These are phyloP conservation scores for Ammospiza caudacuta DNA, from an alignment of 2,113 vertebrate species.

Conservation along the genomic window DNA sequence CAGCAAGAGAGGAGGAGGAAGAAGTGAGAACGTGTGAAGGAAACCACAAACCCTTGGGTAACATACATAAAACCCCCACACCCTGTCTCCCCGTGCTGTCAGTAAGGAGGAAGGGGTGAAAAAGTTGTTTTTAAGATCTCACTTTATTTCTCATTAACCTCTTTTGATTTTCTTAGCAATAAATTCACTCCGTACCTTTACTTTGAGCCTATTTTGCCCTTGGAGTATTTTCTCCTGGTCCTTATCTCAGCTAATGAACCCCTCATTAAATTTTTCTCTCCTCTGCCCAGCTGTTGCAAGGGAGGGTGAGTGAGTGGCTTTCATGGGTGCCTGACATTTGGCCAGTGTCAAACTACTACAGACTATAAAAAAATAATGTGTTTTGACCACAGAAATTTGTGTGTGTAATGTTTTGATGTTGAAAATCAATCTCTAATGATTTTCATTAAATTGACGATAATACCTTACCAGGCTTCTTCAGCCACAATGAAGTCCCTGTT, in stretches of 20 bases:
- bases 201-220: background rate
- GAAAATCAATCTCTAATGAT: background rate
- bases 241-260: background rate
- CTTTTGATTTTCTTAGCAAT: background rate
- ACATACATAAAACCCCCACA: rapidly evolving
- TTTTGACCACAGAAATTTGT: background rate
- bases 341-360: too few relatives aligned
- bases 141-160: background rate
- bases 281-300: background rate
- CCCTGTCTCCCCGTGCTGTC: rapidly evolving
- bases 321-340: background rate
- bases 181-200: background rate
- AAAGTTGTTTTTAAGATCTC: background rate
- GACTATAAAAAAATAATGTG: background rate
- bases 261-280: background rate
- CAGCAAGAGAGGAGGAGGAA: background rate
- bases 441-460: background rate
- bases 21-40: background rate
- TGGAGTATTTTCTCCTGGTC: background rate
- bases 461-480: rapidly evolving
- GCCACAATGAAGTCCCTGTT: background rate
- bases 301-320: background rate
- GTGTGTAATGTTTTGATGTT: background rate
- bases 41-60: background rate
- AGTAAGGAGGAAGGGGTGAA: background rate